Conservation (phyloP, 92 coral and sea anemone species). For the Zoanthus sociatus region DNA sequence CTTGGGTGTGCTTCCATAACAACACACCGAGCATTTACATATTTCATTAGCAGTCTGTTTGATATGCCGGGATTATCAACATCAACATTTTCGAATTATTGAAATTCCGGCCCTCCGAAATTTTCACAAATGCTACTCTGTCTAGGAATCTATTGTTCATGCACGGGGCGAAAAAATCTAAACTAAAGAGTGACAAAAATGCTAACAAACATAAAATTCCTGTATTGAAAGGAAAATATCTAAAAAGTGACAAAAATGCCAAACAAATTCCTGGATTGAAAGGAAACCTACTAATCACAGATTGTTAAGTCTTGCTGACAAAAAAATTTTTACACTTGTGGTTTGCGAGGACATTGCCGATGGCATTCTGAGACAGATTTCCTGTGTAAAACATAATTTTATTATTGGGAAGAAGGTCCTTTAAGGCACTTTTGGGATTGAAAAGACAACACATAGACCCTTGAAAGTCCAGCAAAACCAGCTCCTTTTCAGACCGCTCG, state of each 20-base stretch:
- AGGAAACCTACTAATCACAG: conserved; percentile 18
- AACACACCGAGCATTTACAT: no score
- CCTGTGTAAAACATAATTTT: conserved; percentile 8
- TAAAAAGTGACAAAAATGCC: conserved; percentile 1
- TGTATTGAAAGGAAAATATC: conserved; percentile 13
- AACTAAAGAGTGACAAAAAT: neutral
- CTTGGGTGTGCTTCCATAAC: no score
- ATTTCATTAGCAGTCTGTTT: no score
- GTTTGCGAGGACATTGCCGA: neutral
- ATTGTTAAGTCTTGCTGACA: conserved; percentile 5
- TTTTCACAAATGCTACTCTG: conserved; percentile 9
- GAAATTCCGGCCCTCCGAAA: conserved; percentile 17
- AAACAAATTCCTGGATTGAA: conserved; percentile 20
- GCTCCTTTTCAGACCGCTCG: neutral
- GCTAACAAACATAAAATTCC: conserved; percentile 4
- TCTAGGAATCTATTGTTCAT: conserved; percentile 15
- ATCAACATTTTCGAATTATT: conserved; percentile 14
- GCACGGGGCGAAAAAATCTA: conserved; percentile 4
- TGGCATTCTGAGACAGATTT: conserved; percentile 18
- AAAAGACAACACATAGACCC: neutral
- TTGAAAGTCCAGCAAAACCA: conserved; percentile 4
- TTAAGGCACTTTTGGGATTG: conserved; percentile 5
- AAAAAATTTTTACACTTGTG: conserved; percentile 25
- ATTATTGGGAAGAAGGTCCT: neutral
- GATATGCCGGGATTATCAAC: neutral